A percentile compares a stretch with the other conserved stretches of the same genome.
phyloP scores from a whole-genome alignment of 2,113 vertebrate species.

The Progne subis region DNA sequence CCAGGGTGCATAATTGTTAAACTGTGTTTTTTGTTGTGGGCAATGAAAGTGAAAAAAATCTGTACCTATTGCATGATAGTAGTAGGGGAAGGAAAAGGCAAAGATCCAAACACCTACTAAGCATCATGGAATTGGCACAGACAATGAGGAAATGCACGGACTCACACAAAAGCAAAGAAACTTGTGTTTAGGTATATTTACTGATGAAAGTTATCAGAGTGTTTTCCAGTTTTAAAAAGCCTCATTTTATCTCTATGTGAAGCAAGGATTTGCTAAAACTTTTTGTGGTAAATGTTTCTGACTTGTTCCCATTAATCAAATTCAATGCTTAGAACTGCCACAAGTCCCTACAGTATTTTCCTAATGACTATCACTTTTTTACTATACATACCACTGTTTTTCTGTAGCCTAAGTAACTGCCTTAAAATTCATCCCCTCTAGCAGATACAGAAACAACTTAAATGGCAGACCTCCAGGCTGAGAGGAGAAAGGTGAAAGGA shows the following conservation, averaged over 20 bases:
- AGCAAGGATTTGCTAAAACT: neutral
- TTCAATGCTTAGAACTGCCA: conserved; percentile 3
- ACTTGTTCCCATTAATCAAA: conserved; percentile 44
- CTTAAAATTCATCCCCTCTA: conserved; percentile 15
- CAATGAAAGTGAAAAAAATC: neutral
- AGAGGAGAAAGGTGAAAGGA: neutral
- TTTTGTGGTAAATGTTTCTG: neutral
- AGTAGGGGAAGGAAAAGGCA: neutral
- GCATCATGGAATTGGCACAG: neutral
- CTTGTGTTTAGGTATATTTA: neutral
- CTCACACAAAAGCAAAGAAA: neutral
- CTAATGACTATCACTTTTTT: conserved; percentile 23
- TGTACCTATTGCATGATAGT: neutral
- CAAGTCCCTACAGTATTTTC: neutral
- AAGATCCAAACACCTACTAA: neutral
- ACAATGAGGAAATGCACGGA: neutral
- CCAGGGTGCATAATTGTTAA: neutral
- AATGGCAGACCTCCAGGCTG: neutral
- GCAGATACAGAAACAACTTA: neutral
- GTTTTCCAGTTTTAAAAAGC: neutral
- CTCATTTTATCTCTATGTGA: neutral
- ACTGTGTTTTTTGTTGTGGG: rapidly evolving
- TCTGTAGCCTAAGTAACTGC: neutral
- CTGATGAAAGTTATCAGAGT: neutral
- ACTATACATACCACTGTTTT: neutral